Conservation (phyloP, 2,113 vertebrate genomes). For the Eulemur rufifrons region DNA sequence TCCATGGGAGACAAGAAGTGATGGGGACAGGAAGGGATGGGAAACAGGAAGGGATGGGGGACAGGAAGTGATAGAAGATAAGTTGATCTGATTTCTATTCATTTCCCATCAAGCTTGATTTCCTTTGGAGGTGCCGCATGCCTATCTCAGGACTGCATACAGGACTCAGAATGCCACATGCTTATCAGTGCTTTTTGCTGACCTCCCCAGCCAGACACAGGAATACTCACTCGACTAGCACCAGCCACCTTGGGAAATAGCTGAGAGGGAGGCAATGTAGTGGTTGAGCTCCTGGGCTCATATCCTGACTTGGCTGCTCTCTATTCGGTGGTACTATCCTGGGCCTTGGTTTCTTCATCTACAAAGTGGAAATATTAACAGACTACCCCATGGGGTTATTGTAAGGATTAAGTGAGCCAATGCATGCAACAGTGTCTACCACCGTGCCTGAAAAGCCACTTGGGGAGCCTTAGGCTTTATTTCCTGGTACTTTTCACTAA, state of each 20-base stretch:
- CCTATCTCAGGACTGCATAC: not conserved
- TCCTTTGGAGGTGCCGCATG: not conserved
- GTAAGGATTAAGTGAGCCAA: not conserved
- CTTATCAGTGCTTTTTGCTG: not conserved
- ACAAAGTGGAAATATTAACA: not conserved
- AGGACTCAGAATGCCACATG: not conserved
- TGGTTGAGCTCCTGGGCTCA: not conserved
- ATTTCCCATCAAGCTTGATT: not conserved
- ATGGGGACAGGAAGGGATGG: not conserved
- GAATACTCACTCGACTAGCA: not conserved
- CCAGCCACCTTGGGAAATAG: not conserved
- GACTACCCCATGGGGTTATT: not conserved
- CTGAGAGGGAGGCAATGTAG: not conserved
- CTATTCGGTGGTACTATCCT: not conserved
- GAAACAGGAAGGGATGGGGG: not conserved
- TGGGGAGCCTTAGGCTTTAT: not conserved
- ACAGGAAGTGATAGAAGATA: not conserved
- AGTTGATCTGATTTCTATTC: not conserved
- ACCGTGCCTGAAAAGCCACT: not conserved
- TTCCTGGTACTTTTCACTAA: not conserved
- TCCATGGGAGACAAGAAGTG: not conserved
- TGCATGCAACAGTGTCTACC: not conserved
- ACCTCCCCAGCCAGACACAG: not conserved
- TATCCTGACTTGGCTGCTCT: not conserved
- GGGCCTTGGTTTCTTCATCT: not conserved